Conservation (phyloP, 1,140 invertebrate species). For the Sminthurinus signatus region DNA sequence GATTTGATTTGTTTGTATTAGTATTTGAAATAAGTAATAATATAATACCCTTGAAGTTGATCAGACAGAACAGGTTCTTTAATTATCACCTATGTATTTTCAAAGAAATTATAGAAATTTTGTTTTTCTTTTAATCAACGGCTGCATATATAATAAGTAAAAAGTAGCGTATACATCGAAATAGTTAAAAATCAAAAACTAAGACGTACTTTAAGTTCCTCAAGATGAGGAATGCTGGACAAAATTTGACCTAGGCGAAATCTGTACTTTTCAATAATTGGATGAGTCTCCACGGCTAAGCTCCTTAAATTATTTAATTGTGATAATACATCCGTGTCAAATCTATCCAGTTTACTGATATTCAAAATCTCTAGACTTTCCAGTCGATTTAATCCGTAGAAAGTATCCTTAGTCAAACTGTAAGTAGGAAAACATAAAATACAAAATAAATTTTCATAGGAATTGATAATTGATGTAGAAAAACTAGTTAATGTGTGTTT, state of each 20-base stretch:
- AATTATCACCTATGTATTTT: too few relatives aligned
- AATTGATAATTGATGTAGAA: too few relatives aligned
- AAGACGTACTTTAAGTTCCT: conserved; percentile 58
- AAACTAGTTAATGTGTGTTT: too few relatives aligned
- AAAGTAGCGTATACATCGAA: too few relatives aligned
- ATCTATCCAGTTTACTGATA: conserved; percentile 46
- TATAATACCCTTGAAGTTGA: conserved; percentile 65
- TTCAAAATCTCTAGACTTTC: conserved; percentile 49
- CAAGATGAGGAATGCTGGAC: conserved; percentile 52
- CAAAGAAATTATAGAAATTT: too few relatives aligned
- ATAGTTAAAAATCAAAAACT: too few relatives aligned
- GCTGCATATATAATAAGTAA: too few relatives aligned
- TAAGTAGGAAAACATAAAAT: too few relatives aligned
- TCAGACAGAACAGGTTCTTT: conserved; percentile 61
- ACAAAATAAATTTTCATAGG: too few relatives aligned
- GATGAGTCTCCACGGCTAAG: conserved; percentile 59
- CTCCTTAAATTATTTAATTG: conserved; percentile 56
- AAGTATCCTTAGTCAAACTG: conserved; percentile 51
- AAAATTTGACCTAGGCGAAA: conserved; percentile 55
- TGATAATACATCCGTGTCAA: conserved; percentile 59
- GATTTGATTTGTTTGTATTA: too few relatives aligned
- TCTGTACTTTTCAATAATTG: conserved; percentile 55
- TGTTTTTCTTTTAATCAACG: too few relatives aligned
- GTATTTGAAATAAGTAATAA: too few relatives aligned
- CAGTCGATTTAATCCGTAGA: conserved; percentile 47